Base-by-base conservation (phyloP, 2,888 invertebrate species). In the Zonitis immaculata region DNA sequence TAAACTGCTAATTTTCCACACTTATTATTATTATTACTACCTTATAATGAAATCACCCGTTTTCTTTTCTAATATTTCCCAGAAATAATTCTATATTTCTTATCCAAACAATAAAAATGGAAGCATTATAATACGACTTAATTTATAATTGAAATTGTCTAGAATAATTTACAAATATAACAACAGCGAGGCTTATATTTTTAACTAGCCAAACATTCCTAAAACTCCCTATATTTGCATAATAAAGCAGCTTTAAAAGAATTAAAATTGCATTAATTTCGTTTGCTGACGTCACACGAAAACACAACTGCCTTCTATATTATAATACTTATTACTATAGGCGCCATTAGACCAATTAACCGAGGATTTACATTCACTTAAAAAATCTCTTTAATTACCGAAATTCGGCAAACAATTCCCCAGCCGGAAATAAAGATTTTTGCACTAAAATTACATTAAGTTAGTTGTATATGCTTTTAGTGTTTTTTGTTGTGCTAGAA, bases 191-290 rank as follows among this genome's bases (percentile, higher is more conserved):
- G 54, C 52, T 58, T 59, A 59, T 57, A 56, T 59, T n/a, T n/a
- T n/a, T 49, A 56, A 53, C 57, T 57, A 58, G 56, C 57, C 56
- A 59, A 59, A 59, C 59, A 54, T 59, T 61, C 47, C 52, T 52
- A 52, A 57, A 60, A 57, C 57, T 54, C 46, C 35, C 54, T 56
- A 27, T 48, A 56, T 62, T 62, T 62, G 57, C 62, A 62, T 62
- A 58, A 50, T 52, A 56, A n/a, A n/a, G 56, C 54, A 58, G 51
- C 51, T 54, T 50, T 22, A 45, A 50, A 43, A 54, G 59, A 64
- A 62, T 62, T 64, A 64, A 64, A 62, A 62, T 51, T 57, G 58
- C 59, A 61, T 64, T 62, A 62, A 64, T 61, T 64, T 61, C 49
- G 54, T 49, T 22, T 52, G 61, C 57, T 61, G 63, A 61, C 62